A percentile compares a stretch with the other conserved stretches of the same genome.
phyloP scores from a whole-genome alignment of 2,888 invertebrate species.

The Himalopsyche kuldschensis region DNA sequence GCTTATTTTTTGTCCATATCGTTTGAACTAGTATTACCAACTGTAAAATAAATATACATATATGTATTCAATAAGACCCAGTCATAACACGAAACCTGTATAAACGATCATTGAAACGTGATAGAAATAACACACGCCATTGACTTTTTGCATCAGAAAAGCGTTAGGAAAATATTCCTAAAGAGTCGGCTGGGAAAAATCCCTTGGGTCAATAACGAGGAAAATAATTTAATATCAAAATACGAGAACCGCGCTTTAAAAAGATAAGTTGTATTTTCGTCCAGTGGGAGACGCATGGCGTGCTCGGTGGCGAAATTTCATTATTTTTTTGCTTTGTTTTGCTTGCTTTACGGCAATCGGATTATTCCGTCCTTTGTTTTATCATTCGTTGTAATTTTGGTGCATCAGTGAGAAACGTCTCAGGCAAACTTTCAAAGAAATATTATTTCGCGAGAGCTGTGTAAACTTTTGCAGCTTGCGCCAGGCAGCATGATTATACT shows the following conservation, averaged over 20 bases:
- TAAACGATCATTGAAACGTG: neutral
- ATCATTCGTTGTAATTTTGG: neutral
- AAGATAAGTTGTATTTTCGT: neutral
- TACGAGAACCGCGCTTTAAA: neutral
- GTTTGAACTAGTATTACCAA: no score
- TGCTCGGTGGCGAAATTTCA: neutral
- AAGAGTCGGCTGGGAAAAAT: neutral
- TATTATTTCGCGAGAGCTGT: neutral
- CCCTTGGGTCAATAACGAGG: neutral
- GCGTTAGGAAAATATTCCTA: no score
- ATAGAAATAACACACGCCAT: neutral
- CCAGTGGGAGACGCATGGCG: neutral
- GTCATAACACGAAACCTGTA: neutral
- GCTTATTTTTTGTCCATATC: no score
- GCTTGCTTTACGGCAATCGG: neutral
- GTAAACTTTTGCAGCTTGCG: neutral
- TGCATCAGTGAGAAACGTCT: neutral
- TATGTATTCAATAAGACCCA: neutral
- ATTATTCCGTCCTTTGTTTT: neutral
- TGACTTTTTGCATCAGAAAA: no score
- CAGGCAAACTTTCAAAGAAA: neutral
- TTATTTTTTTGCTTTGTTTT: neutral
- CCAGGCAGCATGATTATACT: neutral
- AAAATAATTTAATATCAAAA: neutral
- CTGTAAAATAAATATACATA: no score